These are phyloP conservation scores for Eucriotettix oculatus DNA, from an alignment of 2,888 invertebrate genomes.

Conservation along the genomic window DNA sequence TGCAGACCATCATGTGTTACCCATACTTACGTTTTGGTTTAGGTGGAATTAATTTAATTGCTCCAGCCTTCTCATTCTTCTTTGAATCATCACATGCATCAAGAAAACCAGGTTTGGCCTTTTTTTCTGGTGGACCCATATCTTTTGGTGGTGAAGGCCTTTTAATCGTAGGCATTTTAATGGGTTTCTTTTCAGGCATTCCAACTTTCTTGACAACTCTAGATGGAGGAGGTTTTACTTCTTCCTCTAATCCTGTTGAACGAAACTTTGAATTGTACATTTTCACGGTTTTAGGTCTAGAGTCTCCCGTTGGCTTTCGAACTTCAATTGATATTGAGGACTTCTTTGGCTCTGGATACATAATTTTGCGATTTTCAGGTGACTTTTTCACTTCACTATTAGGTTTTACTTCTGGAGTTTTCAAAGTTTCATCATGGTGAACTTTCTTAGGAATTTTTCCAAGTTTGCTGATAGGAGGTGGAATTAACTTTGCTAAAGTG, in stretches of 20 bases:
- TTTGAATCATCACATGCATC: slow-evolving; percentile 18
- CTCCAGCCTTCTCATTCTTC: slow-evolving; percentile 49
- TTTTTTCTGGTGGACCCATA: slow-evolving; percentile 55
- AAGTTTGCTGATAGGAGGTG: slow-evolving; percentile 52
- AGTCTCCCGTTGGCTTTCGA: slow-evolving; percentile 46
- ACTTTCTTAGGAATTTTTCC: slow-evolving; percentile 65
- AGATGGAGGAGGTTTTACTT: slow-evolving; percentile 70
- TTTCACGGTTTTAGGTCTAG: slow-evolving; percentile 76
- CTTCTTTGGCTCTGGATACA: slow-evolving; percentile 29
- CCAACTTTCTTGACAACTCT: slow-evolving; percentile 44
- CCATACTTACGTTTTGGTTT: slow-evolving; percentile 81
- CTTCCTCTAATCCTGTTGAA: slow-evolving; percentile 78
- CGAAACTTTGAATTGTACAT: slow-evolving; percentile 81
- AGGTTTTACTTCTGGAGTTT: slow-evolving; percentile 9
- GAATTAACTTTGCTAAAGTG: slow-evolving; percentile 45
- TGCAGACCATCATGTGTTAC: neutral
- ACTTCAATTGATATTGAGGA: slow-evolving; percentile 70
- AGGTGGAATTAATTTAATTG: slow-evolving; percentile 72
- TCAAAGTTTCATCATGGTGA: slow-evolving; percentile 20
- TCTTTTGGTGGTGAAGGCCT: slow-evolving; percentile 16
- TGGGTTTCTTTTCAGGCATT: slow-evolving; percentile 18
- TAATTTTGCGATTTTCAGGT: slow-evolving; percentile 9
- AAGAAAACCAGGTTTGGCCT: slow-evolving; percentile 40
- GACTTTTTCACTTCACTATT: slow-evolving; percentile 10
- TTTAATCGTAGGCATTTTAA: slow-evolving; percentile 26